Conservation (phyloP, 2,113 vertebrate genomes). For the Rhabdornis inornatus region DNA sequence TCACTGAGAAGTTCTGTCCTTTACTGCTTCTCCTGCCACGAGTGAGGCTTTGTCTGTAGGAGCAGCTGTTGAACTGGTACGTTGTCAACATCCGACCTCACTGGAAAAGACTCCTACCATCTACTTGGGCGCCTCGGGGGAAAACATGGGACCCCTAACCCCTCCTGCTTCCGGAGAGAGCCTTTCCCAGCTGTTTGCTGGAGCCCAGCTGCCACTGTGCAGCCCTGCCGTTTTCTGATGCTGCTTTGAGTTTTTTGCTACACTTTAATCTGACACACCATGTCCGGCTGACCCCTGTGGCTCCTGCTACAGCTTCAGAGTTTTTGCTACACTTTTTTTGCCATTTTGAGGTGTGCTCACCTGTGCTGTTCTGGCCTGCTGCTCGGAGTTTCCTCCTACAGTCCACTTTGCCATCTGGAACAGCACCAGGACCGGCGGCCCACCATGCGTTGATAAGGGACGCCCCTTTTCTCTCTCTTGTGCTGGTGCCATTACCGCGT, state of each 20-base stretch:
- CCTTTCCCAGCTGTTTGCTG: fast-evolving
- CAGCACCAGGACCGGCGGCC: fast-evolving
- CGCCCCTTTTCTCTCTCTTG: fast-evolving
- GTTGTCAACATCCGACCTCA: fast-evolving
- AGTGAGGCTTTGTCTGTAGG: not conserved
- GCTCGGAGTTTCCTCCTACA: no score
- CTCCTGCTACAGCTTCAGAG: not conserved
- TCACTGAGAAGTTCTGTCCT: fast-evolving
- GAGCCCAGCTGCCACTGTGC: not conserved
- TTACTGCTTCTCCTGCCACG: not conserved
- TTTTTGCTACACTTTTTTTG: not conserved
- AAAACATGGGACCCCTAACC: fast-evolving
- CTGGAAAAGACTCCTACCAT: not conserved
- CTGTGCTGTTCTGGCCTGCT: not conserved
- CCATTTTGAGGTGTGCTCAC: no score
- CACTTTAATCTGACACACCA: fast-evolving
- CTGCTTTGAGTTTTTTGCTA: fast-evolving
- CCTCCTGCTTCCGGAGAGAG: fast-evolving
- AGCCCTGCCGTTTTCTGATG: fast-evolving
- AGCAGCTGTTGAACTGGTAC: not conserved
- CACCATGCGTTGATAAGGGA: fast-evolving
- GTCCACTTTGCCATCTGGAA: not conserved
- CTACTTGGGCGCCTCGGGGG: fast-evolving
- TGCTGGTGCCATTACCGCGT: fast-evolving
- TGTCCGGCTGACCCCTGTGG: fast-evolving